A percentile compares a stretch with the other conserved stretches of the same genome.
Conservation (phyloP, 2,797 vertebrate species). For the Sparus aurata region DNA sequence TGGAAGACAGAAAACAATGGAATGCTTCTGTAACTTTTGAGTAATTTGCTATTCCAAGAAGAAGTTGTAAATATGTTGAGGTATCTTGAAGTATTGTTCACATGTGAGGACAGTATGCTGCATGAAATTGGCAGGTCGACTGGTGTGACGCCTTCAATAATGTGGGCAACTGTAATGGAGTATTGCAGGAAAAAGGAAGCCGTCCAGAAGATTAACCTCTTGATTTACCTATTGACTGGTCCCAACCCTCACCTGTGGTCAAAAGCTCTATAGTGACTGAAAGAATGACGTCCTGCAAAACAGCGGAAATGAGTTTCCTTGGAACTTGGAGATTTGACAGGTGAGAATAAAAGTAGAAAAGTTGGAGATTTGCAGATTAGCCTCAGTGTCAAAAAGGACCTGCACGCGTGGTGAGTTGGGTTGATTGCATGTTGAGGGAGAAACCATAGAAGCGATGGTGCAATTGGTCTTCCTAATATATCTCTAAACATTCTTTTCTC, state of each 20-base stretch:
- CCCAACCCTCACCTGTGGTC: no score
- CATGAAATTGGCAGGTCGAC: background rate
- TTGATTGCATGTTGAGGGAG: background rate
- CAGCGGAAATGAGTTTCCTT: background rate
- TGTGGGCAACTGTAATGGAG: background rate
- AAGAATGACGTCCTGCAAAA: background rate
- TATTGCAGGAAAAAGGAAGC: background rate
- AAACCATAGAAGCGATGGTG: background rate
- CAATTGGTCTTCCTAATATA: no score
- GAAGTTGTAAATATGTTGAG: no score
- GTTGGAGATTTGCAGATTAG: conserved; percentile 4
- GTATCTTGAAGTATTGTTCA: conserved; percentile 23
- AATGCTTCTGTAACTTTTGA: background rate
- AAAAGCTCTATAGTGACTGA: background rate
- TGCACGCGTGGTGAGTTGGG: conserved; percentile 1
- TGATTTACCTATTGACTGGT: background rate
- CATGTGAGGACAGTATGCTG: background rate
- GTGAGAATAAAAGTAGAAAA: background rate
- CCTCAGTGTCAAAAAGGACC: background rate
- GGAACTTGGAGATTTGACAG: background rate
- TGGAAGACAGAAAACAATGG: background rate
- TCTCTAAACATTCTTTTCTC: no score
- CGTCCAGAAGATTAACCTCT: background rate
- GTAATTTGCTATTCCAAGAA: no score
- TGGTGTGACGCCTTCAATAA: no score